Conservation (phyloP, 2,888 invertebrate genomes). For the Cetonia aurata region DNA sequence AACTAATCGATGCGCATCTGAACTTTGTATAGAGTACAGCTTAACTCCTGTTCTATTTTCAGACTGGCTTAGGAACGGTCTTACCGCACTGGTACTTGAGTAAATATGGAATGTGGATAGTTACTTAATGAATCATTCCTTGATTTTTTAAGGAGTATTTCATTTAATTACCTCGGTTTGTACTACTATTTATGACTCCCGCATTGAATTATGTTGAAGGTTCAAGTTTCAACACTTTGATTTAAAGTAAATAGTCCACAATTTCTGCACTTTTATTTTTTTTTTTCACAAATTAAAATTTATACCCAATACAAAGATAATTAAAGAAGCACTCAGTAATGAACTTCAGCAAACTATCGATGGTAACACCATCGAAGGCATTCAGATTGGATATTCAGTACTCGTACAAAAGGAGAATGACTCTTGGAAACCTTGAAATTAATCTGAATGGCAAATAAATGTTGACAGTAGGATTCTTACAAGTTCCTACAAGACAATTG, state of each 20-base stretch:
- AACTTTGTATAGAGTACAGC: slow-evolving; percentile 11
- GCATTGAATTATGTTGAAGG: slow-evolving; percentile 18
- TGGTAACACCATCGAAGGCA: not conserved
- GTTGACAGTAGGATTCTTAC: not conserved
- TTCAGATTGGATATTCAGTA: slow-evolving; percentile 8
- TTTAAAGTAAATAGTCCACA: not conserved
- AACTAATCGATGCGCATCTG: slow-evolving; percentile 40
- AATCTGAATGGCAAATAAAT: slow-evolving; percentile 23
- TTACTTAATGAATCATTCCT: slow-evolving; percentile 38
- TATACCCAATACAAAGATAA: not conserved
- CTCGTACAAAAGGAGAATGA: slow-evolving; percentile 8
- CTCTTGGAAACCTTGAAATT: slow-evolving; percentile 30
- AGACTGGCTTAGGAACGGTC: slow-evolving; percentile 23
- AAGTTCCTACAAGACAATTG: not conserved
- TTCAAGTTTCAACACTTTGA: slow-evolving; percentile 13
- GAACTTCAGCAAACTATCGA: slow-evolving; percentile 4
- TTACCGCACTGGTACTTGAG: slow-evolving; percentile 27
- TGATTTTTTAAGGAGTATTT: slow-evolving; percentile 37
- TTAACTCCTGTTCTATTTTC: slow-evolving; percentile 36
- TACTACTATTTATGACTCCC: slow-evolving; percentile 19
- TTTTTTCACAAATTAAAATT: not conserved
- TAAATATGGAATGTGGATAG: slow-evolving; percentile 40
- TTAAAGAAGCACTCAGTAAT: not conserved
- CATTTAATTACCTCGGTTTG: slow-evolving; percentile 34
- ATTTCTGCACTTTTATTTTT: no score